These are phyloP conservation scores for Sicus ferrugineus DNA, from an alignment of 2,888 invertebrate species.

Conservation along the genomic window DNA sequence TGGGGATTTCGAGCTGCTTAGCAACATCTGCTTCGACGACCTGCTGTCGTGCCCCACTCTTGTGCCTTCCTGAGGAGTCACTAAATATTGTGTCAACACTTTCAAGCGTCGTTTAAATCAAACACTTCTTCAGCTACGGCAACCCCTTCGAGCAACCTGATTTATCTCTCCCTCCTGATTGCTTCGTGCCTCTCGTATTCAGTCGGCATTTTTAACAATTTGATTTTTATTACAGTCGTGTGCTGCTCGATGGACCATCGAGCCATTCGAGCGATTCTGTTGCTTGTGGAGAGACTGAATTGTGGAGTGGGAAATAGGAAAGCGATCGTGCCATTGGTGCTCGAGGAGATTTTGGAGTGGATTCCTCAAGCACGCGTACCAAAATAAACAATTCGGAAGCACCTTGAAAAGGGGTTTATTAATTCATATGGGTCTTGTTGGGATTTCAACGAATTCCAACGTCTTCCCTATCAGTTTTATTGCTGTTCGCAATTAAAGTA, in stretches of 20 bases:
- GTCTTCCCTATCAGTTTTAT: slow-evolving; percentile 26
- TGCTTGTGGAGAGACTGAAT: too few species aligned
- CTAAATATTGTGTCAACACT: slow-evolving; percentile 57
- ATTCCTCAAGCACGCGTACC: background rate
- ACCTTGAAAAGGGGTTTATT: background rate
- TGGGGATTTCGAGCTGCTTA: background rate
- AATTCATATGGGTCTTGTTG: background rate
- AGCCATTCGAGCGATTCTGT: too few species aligned
- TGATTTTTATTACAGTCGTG: slow-evolving; percentile 35
- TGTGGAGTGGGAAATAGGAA: too few species aligned
- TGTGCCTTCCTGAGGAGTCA: slow-evolving; percentile 8
- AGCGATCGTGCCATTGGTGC: slow-evolving; percentile 39
- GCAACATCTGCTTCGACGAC: slow-evolving; percentile 1
- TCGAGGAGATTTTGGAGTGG: slow-evolving; percentile 18
- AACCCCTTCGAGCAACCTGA: background rate
- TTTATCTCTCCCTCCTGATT: background rate
- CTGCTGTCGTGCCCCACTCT: background rate
- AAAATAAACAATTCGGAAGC: background rate
- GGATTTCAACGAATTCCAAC: background rate
- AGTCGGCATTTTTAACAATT: slow-evolving; percentile 39
- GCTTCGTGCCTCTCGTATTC: slow-evolving; percentile 1
- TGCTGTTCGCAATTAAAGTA: slow-evolving; percentile 16
- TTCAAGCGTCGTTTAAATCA: slow-evolving; percentile 44
- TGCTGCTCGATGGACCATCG: background rate
- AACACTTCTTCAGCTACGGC: slow-evolving; percentile 40